Conservation (phyloP, 2,113 vertebrate genomes). For the pig (Sus scrofa) region T2T-Sscrofa CM000824.6:49534001-49534500, state of each 20-base stretch:
- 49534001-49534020: background rate
- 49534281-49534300: background rate
- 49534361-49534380: background rate
- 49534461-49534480: background rate
- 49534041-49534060: background rate
- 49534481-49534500: background rate
- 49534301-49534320: background rate
- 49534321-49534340: background rate
- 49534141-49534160: constrained; percentile 14
- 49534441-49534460: background rate
- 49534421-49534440: background rate
- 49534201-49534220: background rate
- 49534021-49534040: background rate
- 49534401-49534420: background rate
- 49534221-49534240: background rate
- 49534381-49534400: background rate
- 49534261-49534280: background rate
- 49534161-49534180: background rate
- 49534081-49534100: background rate
- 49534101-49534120: constrained; percentile 33
- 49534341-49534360: background rate
- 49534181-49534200: background rate
- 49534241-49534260: background rate
- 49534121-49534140: constrained; percentile 5
- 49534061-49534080: background rate